These are phyloP conservation scores for Thinocorus orbignyianus DNA, from an alignment of 2,113 vertebrate species.

Conservation along the genomic window DNA sequence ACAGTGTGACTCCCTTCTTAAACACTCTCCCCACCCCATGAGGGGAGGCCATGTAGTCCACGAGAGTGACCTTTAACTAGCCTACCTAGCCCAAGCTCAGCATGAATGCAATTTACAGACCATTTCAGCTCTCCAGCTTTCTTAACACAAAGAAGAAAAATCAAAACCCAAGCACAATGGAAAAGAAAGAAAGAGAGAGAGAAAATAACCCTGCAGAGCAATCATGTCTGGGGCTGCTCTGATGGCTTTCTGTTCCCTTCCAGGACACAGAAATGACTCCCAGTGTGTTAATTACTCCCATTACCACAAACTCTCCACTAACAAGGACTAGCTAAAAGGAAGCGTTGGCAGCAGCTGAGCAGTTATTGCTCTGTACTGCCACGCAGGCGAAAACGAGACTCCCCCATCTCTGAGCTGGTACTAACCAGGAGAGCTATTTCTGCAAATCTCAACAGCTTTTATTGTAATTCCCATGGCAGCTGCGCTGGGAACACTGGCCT, in stretches of 20 bases:
- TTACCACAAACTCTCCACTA: constrained; percentile 78
- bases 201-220: constrained; percentile 78
- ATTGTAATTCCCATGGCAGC: constrained; percentile 31
- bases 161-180: constrained; percentile 74
- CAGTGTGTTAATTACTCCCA: constrained; percentile 80
- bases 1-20: constrained; percentile 14
- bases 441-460: constrained; percentile 32
- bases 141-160: constrained; percentile 77
- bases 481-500: not conserved
- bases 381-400: constrained; percentile 19
- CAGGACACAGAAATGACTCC: constrained; percentile 76
- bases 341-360: constrained; percentile 56
- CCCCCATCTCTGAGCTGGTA: not conserved
- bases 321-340: constrained; percentile 67
- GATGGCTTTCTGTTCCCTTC: constrained; percentile 76
- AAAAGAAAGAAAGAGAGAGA: constrained; percentile 66
- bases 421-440: not conserved
- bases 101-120: constrained; percentile 75
- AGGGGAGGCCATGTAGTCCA: constrained; percentile 62
- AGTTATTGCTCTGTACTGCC: constrained; percentile 34
- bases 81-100: constrained; percentile 69
- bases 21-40: not conserved
- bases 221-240: constrained; percentile 75
- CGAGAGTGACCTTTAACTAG: constrained; percentile 74
- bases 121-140: constrained; percentile 77